Evolutionary conservation across 2,888 invertebrate genomes (phyloP), one percentile per base, ranked within the genome.

Genomic region (Megaustenia siamemsis): DNA sequence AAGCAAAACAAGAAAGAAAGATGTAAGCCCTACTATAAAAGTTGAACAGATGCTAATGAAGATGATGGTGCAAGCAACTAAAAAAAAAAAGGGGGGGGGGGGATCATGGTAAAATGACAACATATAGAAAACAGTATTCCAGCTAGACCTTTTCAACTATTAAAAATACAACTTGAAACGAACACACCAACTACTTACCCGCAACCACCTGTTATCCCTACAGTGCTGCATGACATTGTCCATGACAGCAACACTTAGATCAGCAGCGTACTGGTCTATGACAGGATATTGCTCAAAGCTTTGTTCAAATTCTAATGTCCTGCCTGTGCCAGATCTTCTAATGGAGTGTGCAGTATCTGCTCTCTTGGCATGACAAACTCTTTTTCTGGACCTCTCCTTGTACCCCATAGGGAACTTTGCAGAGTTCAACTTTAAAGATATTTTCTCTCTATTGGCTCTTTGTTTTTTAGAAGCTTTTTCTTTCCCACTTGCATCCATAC

Each of bases 251-350:
- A 53, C 3, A 12, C 82, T 83, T 68, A 86, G 35, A 28, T 15
- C 63, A 0, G 32, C 35, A 28, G 86, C 86, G 71, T 75, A 86
- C 40, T 28, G 32, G 21, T 86, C 83, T 66, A 85, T 60, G 38
- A 24, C 60, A 43, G 75, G 38, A 35, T 32, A 73, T 40, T 21
- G 79, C n/a, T 73, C 77, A 38, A 81, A 32, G n/a, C 63, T 78
- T 32, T 43, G 45, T 43, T 76, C 66, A 24, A 60, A 60, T 68
- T 81, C 77, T 8, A 49, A 35, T 63, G 35, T 38, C 1, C 66
- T 69, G 35, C 78, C 84, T 63, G 63, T 78, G 53, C 45, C 38
- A 1, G 75, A 69, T 76, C 60, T 80, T 15, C 38, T 80, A 3
- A 69, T 83, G 8, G 56, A 35, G 38, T 83, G 8, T 2, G 24